Conservation (phyloP, 2,113 vertebrate species). For the Paramisgurnus dabryanus region DNA sequence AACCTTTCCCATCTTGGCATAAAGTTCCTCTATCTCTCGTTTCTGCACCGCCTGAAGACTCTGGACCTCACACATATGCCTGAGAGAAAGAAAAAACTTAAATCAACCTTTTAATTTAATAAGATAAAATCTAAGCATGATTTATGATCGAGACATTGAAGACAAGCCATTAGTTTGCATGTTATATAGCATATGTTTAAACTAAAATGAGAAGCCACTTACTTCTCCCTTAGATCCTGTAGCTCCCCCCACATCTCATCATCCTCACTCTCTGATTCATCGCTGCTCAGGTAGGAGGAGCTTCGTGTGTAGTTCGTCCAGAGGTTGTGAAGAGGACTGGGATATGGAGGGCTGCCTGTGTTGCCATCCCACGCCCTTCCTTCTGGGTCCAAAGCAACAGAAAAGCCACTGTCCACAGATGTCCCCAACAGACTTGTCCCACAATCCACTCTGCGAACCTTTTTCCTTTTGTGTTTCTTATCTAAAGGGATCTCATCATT, state of each 20-base stretch:
- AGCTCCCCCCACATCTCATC: slow-evolving; percentile 91
- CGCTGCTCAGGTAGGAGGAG: slow-evolving; percentile 83
- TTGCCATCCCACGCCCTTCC: slow-evolving; percentile 69
- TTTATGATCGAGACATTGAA: no score
- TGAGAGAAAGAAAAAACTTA: slow-evolving; percentile 53
- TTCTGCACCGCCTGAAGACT: slow-evolving; percentile 88
- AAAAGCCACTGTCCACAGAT: slow-evolving; percentile 71
- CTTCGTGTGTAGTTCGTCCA: slow-evolving; percentile 85
- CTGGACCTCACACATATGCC: slow-evolving; percentile 90
- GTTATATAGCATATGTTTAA: no score
- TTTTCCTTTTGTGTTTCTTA: slow-evolving; percentile 62
- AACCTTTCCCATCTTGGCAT: slow-evolving; percentile 87
- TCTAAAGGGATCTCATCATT: slow-evolving; percentile 28
- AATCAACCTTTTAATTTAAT: no score
- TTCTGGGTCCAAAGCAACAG: slow-evolving; percentile 62
- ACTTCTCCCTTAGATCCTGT: slow-evolving; percentile 91
- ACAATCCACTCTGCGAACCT: slow-evolving; percentile 61
- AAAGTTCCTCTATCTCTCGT: slow-evolving; percentile 92
- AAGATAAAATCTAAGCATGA: no score
- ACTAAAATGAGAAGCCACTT: slow-evolving; percentile 49
- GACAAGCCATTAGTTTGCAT: no score
- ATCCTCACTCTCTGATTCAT: slow-evolving; percentile 89
- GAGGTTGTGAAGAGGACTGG: slow-evolving; percentile 75
- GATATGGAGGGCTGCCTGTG: slow-evolving; percentile 62
- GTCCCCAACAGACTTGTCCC: slow-evolving; percentile 69